Evolutionary conservation across 2,797 vertebrate genomes (phyloP), one percentile per base, ranked within the genome.

Genomic region (Amphiprion clarkii): DNA sequence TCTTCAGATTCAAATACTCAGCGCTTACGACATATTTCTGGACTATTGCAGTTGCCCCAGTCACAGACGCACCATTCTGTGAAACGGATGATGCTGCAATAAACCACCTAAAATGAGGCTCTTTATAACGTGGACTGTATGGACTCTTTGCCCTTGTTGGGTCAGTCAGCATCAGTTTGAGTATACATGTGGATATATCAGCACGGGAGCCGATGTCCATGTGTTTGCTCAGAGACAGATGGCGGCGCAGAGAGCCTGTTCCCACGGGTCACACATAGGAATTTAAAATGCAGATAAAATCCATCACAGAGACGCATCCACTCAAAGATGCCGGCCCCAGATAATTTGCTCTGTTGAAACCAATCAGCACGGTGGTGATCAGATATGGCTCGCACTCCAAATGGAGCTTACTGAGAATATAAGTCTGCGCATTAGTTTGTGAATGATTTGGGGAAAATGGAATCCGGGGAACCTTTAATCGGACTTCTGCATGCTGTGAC

Each of bases 211-310:
- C 6, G n/a, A 67, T 76, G 84, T 89, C 85, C 85, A 89, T 88
- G 87, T 91, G 87, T 91, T 90, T 86, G 85, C 78, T 82, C 70
- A 40, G 80, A 80, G 79, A 69, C 92, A 94, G 92, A 93, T 94
- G 92, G 90, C 33, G 33, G 76, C 11, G 67, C 68, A 48, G 71
- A 77, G 75, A 88, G 84, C 61, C 67, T 10, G 86, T 90, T 93
- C 88, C 91, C 92, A 92, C 84, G 88, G 81, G 79, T 86, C 78
- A 76, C 82, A 88, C 84, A 59, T 48, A 77, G 90, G 91, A 92
- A 93, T 93, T 88, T 90, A 77, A 90, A 84, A 91, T 90, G 83
- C 78, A 76, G 86, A 89, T 85, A 78, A 82, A 87, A 87, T 89
- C 86, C 81, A 84, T 85, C 85, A 90, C 71, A 93, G 91, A 90